phyloP scores from a whole-genome alignment of 1,140 invertebrate species.

The Drosophila sturtevanti region DNA sequence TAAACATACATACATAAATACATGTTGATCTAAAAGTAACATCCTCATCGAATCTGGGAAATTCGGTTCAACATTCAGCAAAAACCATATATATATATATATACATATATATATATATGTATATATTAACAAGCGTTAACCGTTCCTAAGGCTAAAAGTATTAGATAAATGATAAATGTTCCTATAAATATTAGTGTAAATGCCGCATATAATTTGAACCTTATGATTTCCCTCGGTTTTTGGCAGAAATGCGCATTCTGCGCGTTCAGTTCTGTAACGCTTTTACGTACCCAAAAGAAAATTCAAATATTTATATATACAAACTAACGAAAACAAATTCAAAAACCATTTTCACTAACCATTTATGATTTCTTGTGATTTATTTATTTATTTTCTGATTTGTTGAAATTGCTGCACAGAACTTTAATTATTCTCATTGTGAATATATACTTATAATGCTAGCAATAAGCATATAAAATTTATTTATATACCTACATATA shows the following conservation, averaged over 20 bases:
- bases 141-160: slow-evolving; percentile 54
- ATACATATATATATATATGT: no score
- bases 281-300: slow-evolving; percentile 60
- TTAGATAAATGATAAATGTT: slow-evolving; percentile 67
- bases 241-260: slow-evolving; percentile 1
- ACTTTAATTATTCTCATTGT: slow-evolving; percentile 56
- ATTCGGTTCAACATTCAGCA: slow-evolving; percentile 58
- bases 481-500: slow-evolving; percentile 34
- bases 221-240: slow-evolving; percentile 39
- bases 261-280: slow-evolving; percentile 47
- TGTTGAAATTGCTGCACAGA: slow-evolving; percentile 60
- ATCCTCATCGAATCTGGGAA: slow-evolving; percentile 50
- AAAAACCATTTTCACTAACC: slow-evolving; percentile 44
- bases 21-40: background rate
- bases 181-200: slow-evolving; percentile 60
- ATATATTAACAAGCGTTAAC: slow-evolving; percentile 28
- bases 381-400: slow-evolving; percentile 26
- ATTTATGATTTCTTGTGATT: slow-evolving; percentile 23
- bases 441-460: slow-evolving; percentile 41
- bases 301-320: no score
- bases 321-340: slow-evolving; percentile 9
- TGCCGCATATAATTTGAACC: slow-evolving; percentile 55
- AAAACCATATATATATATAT: background rate
- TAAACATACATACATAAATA: background rate
- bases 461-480: background rate